phyloP scores from a whole-genome alignment of 2,113 vertebrate genomes.

The Syrmaticus mikado region DNA sequence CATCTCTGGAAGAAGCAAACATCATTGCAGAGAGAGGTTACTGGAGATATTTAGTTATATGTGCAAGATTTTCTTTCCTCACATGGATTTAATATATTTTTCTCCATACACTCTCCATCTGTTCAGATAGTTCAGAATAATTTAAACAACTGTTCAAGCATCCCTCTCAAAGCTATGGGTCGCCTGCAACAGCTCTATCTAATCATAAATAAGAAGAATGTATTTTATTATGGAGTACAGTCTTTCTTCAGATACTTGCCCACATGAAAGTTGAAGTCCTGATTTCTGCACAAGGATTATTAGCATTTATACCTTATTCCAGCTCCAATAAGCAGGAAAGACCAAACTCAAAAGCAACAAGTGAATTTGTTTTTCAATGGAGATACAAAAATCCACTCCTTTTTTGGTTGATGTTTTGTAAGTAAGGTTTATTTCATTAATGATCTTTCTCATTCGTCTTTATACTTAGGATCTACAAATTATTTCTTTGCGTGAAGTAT shows the following conservation, averaged over 20 bases:
- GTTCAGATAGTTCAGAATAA: background rate
- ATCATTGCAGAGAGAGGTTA: background rate
- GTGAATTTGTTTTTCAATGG: accelerated
- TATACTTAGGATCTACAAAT: background rate
- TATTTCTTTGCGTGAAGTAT: background rate
- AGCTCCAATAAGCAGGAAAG: background rate
- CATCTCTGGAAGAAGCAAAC: background rate
- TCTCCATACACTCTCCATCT: background rate
- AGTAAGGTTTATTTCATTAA: background rate
- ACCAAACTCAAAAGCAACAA: background rate
- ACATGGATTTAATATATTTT: background rate
- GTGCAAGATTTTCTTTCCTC: background rate
- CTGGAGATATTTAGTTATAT: background rate
- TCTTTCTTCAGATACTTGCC: background rate
- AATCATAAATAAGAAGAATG: background rate
- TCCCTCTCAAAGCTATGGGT: slow-evolving; percentile 54
- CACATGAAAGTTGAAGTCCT: background rate
- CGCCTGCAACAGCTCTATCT: background rate
- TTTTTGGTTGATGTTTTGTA: background rate
- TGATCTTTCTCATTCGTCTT: background rate
- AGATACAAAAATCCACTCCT: background rate
- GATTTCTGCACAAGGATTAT: background rate
- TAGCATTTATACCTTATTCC: background rate
- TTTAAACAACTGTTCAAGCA: background rate
- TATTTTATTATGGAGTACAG: background rate